Evolutionary conservation across 2,113 vertebrate species (phyloP).

Genomic region (Hemicordylus capensis): DNA sequence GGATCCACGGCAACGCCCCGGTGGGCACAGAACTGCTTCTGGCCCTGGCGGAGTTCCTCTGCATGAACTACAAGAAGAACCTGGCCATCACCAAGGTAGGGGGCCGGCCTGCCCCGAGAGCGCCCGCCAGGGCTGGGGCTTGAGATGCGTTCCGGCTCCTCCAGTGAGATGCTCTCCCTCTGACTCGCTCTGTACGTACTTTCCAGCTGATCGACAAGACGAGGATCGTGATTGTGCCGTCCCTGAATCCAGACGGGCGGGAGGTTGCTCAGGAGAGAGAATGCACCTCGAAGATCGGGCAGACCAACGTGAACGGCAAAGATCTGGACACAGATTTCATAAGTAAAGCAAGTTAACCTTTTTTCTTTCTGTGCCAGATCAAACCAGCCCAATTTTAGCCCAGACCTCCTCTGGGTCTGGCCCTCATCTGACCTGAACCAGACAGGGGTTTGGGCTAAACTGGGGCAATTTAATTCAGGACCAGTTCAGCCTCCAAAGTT

Average conservation of each 20-base stretch:
- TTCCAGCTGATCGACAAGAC: conserved; percentile 91
- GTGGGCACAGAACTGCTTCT: conserved; percentile 94
- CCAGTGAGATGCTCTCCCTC: background rate
- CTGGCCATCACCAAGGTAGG: conserved; percentile 88
- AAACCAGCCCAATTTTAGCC: too few relatives aligned
- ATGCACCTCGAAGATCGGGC: conserved; percentile 84
- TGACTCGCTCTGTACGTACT: conserved; percentile 32
- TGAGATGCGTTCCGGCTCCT: background rate
- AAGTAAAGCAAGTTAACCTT: conserved; percentile 71
- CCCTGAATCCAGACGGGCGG: conserved; percentile 93
- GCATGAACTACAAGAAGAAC: conserved; percentile 94
- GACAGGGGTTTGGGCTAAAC: too few relatives aligned
- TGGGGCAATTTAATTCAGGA: too few relatives aligned
- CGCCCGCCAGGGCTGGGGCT: too few relatives aligned
- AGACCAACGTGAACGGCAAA: conserved; percentile 82
- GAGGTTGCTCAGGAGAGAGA: conserved; percentile 88
- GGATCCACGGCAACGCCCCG: conserved; percentile 93
- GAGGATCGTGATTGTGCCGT: conserved; percentile 92
- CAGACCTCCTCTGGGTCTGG: too few relatives aligned
- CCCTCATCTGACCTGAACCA: too few relatives aligned
- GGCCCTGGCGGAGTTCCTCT: conserved; percentile 91
- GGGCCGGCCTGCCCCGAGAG: background rate
- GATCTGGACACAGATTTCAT: conserved; percentile 95
- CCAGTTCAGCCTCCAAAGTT: too few relatives aligned
- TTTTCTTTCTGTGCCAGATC: background rate